These are phyloP conservation scores for Aldrovandia affinis DNA, from an alignment of 2,797 vertebrate genomes.

Conservation along the genomic window DNA sequence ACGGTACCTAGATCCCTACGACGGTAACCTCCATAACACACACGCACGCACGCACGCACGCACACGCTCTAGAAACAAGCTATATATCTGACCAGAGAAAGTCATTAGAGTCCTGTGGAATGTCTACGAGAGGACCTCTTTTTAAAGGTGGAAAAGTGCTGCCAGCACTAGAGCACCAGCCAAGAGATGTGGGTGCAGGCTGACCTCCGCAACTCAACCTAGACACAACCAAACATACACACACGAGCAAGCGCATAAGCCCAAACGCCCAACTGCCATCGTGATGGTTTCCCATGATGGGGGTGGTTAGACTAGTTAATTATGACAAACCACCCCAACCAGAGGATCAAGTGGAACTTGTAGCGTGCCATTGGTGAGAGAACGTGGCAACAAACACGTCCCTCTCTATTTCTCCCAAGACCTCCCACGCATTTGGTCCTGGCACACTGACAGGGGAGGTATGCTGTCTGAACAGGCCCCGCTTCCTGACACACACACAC, in stretches of 20 bases:
- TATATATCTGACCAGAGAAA: background rate
- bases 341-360: constrained; percentile 10
- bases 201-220: too few species aligned
- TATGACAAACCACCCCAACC: constrained; percentile 28
- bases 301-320: constrained; percentile 33
- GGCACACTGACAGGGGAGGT: background rate
- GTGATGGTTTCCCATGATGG: constrained; percentile 2
- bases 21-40: too few species aligned
- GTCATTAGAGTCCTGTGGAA: background rate
- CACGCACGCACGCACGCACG: constrained; percentile 13
- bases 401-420: background rate
- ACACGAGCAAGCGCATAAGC: background rate
- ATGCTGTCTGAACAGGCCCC: background rate
- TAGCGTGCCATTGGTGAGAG: background rate
- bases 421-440: background rate
- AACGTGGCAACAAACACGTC: background rate
- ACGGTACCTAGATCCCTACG: too few species aligned
- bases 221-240: background rate
- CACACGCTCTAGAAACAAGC: background rate
- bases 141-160: too few species aligned
- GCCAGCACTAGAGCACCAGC: too few species aligned
- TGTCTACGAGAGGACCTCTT: background rate
- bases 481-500: background rate
- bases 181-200: too few species aligned
- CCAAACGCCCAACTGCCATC: background rate